phyloP scores from a whole-genome alignment of 2,888 invertebrate species.

The Apodemia duryi region DNA sequence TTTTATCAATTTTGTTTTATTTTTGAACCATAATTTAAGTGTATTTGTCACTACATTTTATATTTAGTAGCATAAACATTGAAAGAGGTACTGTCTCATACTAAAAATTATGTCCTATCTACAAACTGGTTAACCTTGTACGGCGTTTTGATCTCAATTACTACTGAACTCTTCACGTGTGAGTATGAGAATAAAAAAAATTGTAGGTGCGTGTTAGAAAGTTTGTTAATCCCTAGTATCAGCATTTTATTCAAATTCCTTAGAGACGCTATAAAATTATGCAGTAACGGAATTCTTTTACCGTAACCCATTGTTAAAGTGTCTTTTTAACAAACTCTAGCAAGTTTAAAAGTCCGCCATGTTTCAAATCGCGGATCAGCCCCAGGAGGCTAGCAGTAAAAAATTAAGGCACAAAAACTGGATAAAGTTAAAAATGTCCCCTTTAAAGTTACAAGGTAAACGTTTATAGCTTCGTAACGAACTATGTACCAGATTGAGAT shows the following conservation, averaged over 20 bases:
- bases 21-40: too few species aligned
- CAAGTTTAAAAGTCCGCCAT: constrained; percentile 62
- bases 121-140: too few species aligned
- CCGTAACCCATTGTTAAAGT: constrained; percentile 74
- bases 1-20: too few species aligned
- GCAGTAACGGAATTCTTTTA: constrained; percentile 57
- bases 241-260: constrained; percentile 19
- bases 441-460: constrained; percentile 50
- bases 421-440: constrained; percentile 65
- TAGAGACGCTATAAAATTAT: constrained; percentile 61
- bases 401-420: constrained; percentile 69
- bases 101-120: too few species aligned
- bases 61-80: too few species aligned
- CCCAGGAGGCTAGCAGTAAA: constrained; percentile 64
- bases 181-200: too few species aligned
- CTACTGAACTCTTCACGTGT: too few species aligned
- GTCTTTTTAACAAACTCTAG: constrained; percentile 68
- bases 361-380: constrained; percentile 69
- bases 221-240: neutral
- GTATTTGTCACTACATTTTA: too few species aligned
- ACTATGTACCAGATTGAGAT: constrained; percentile 36
- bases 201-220: neutral
- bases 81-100: too few species aligned
- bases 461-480: constrained; percentile 61
- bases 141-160: too few species aligned